These are phyloP conservation scores for Tragelaphus strepsiceros DNA, from an alignment of 2,113 vertebrate species.

Conservation along the genomic window DNA sequence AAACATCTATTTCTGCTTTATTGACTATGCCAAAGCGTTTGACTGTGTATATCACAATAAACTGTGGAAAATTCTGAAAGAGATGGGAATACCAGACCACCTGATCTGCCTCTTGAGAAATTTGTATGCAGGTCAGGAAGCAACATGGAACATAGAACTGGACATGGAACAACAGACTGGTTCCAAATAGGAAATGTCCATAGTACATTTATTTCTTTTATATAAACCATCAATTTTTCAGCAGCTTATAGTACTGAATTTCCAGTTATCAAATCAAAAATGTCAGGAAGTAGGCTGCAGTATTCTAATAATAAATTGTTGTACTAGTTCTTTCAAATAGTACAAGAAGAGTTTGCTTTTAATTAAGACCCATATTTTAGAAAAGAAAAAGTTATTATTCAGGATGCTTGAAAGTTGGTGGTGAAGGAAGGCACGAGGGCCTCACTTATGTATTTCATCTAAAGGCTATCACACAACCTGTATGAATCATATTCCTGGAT, in stretches of 20 bases:
- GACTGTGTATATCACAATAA: too few species aligned
- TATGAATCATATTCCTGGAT: background rate
- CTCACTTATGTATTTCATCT: background rate
- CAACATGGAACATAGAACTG: too few species aligned
- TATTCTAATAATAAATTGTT: background rate
- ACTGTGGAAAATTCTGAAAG: too few species aligned
- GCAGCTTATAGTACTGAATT: background rate
- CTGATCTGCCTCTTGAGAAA: too few species aligned
- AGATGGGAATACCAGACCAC: too few species aligned
- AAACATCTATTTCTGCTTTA: too few species aligned
- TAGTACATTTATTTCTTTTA: background rate
- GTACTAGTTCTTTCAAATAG: background rate
- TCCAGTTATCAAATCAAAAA: conserved; percentile 14
- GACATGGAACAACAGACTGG: too few species aligned
- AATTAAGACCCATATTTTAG: background rate
- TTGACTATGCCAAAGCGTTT: too few species aligned
- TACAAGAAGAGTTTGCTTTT: background rate
- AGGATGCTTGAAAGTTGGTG: background rate
- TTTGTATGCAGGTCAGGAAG: too few species aligned
- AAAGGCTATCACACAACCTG: background rate
- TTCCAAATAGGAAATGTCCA: background rate
- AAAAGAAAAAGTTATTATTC: background rate
- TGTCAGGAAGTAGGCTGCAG: background rate
- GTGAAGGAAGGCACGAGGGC: rapidly evolving
- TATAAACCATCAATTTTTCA: background rate